Evolutionary conservation across 2,797 vertebrate genomes (phyloP).

Genomic region (Galaxias olidus): DNA sequence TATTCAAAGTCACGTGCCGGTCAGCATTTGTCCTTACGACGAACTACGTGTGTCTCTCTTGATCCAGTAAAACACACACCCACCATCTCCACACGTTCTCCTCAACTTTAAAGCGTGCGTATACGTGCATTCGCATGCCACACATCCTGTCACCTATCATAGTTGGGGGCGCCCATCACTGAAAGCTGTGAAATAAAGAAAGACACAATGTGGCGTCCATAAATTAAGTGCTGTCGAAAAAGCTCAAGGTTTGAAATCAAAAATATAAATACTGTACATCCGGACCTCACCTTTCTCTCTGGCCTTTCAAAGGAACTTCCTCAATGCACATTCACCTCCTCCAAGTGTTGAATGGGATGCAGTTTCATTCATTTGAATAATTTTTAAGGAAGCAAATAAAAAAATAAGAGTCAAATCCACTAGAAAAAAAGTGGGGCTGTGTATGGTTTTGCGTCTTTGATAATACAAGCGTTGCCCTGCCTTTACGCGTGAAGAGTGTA

Average conservation of each 20-base stretch:
- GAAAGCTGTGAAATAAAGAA: slow-evolving; percentile 38
- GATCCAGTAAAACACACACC: background rate
- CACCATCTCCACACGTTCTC: background rate
- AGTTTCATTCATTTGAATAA: slow-evolving; percentile 35
- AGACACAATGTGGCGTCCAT: slow-evolving; percentile 75
- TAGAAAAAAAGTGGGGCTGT: slow-evolving; percentile 37
- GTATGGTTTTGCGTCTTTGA: slow-evolving; percentile 24
- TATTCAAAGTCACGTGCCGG: too few species aligned
- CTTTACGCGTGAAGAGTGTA: slow-evolving; percentile 13
- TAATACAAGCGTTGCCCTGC: slow-evolving; percentile 13
- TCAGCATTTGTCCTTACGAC: too few species aligned
- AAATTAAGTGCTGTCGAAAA: slow-evolving; percentile 89
- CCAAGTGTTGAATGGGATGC: slow-evolving; percentile 41
- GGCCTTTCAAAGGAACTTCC: slow-evolving; percentile 48
- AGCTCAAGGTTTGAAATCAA: slow-evolving; percentile 66
- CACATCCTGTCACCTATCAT: slow-evolving; percentile 7
- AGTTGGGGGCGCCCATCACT: slow-evolving; percentile 32
- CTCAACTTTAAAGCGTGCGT: too few species aligned
- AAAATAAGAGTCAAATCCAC: slow-evolving; percentile 34
- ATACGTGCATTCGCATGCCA: too few species aligned
- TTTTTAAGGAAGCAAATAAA: slow-evolving; percentile 54
- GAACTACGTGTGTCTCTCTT: too few species aligned
- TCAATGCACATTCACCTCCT: slow-evolving; percentile 40
- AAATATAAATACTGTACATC: slow-evolving; percentile 94
- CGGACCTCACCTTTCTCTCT: slow-evolving; percentile 52